phyloP scores from a whole-genome alignment of 2,797 vertebrate species.

The Scolopax rusticola region DNA sequence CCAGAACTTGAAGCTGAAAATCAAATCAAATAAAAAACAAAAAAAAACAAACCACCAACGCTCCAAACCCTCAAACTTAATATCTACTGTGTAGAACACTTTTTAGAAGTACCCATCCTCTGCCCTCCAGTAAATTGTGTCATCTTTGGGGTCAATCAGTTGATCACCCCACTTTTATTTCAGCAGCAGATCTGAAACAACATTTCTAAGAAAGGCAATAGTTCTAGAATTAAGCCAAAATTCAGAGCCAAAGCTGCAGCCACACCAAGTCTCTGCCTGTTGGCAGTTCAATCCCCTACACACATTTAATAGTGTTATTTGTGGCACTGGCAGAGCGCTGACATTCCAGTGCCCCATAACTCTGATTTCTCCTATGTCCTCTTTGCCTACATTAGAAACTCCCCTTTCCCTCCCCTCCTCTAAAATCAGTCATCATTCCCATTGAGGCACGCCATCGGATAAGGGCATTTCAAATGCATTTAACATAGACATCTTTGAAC shows the following conservation, averaged over 20 bases:
- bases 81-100: neutral
- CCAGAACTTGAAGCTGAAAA: conserved; percentile 24
- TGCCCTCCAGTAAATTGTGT: neutral
- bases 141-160: neutral
- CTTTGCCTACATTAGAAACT: neutral
- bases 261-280: neutral
- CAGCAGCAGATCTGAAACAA: neutral
- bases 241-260: neutral
- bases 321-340: neutral
- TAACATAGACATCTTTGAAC: neutral
- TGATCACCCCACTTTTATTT: neutral
- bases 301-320: neutral
- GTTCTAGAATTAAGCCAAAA: conserved; percentile 16
- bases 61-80: neutral
- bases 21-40: neutral
- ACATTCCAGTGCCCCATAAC: neutral
- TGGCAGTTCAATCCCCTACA: neutral
- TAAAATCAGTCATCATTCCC: neutral
- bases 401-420: neutral
- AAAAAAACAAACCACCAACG: neutral
- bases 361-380: neutral
- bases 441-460: neutral
- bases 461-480: neutral
- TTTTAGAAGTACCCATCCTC: neutral
- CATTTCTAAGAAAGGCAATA: neutral